Conservation (phyloP, 2,888 invertebrate species). For the Spialia ferax region DNA sequence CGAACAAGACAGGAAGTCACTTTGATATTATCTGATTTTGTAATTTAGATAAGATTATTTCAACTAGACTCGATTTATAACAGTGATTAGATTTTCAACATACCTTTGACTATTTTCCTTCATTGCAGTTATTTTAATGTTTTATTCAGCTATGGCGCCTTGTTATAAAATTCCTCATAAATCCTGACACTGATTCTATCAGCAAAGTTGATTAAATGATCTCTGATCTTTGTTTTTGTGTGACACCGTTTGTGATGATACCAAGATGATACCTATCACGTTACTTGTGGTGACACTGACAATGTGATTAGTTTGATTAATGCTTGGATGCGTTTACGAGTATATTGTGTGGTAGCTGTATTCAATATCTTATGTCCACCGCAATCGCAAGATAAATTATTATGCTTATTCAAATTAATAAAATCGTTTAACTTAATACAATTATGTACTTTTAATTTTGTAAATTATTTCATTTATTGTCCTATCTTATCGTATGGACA, state of each 20-base stretch:
- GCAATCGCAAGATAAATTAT: not conserved
- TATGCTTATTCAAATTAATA: not conserved
- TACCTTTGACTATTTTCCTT: not conserved
- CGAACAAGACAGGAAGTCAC: slow-evolving; percentile 10
- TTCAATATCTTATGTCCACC: slow-evolving; percentile 8
- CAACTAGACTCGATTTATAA: not conserved
- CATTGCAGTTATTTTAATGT: not conserved
- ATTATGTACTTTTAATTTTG: no score
- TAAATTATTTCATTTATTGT: no score
- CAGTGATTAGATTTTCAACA: not conserved
- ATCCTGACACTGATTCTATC: slow-evolving; percentile 50
- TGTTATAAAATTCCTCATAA: not conserved
- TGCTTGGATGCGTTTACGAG: slow-evolving; percentile 23
- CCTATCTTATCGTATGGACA: no score
- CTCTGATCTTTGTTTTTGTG: slow-evolving; percentile 62
- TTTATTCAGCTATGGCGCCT: slow-evolving; percentile 13
- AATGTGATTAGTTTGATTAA: slow-evolving; percentile 43
- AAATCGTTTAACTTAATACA: not conserved
- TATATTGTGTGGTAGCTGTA: slow-evolving; percentile 9
- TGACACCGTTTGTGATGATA: slow-evolving; percentile 42
- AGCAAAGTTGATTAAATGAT: slow-evolving; percentile 61
- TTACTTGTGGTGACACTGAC: slow-evolving; percentile 41
- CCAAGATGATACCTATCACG: slow-evolving; percentile 47
- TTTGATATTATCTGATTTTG: slow-evolving; percentile 3
- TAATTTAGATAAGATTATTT: slow-evolving; percentile 4